phyloP scores from a whole-genome alignment of 2,113 vertebrate genomes.

The Actenoides lindsayi region DNA sequence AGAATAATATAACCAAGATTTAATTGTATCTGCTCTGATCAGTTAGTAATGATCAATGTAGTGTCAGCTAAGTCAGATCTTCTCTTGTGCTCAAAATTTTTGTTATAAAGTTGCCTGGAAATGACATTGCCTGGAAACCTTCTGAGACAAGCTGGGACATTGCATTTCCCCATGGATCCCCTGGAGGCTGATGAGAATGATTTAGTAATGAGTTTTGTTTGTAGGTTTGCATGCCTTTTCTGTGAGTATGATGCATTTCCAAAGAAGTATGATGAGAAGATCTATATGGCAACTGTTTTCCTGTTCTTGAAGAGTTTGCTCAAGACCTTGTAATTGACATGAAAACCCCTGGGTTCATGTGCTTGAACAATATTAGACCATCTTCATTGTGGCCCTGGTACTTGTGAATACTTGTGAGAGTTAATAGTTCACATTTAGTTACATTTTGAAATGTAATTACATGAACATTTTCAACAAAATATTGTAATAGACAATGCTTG shows the following conservation, averaged over 20 bases:
- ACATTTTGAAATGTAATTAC: neutral
- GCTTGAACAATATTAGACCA: neutral
- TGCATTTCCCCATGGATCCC: neutral
- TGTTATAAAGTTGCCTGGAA: neutral
- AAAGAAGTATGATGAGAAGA: neutral
- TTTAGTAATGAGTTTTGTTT: neutral
- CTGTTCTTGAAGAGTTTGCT: neutral
- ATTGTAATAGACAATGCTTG: neutral
- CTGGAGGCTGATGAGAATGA: neutral
- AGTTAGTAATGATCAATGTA: neutral
- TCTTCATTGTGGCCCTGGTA: neutral
- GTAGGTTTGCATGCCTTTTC: neutral
- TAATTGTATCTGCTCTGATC: neutral
- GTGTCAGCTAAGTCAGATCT: neutral
- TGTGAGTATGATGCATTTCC: neutral
- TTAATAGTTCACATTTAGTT: neutral
- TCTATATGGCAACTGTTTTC: neutral
- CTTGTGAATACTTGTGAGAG: neutral
- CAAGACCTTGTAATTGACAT: neutral
- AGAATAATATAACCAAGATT: neutral
- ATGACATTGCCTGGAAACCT: neutral
- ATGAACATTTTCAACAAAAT: neutral
- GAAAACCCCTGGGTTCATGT: neutral
- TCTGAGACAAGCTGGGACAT: neutral
- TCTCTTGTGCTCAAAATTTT: neutral